These are phyloP conservation scores for Conger conger DNA, from an alignment of 2,113 vertebrate species.

Conservation along the genomic window DNA sequence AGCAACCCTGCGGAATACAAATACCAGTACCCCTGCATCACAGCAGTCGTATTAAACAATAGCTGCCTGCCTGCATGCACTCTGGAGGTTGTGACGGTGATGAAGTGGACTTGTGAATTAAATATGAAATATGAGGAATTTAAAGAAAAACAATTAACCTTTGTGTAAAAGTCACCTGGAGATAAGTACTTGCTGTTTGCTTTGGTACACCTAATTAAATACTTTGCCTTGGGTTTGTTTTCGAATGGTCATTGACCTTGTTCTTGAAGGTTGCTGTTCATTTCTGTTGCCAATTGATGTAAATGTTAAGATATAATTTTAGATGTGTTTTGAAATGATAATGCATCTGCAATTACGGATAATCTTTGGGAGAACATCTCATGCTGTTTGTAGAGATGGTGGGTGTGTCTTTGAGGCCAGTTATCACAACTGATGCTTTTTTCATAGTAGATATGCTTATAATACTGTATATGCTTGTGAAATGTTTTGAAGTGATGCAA, in stretches of 20 bases:
- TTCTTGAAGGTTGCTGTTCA: not conserved
- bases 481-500: not conserved
- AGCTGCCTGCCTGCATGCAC: too few relatives aligned
- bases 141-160: too few relatives aligned
- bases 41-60: too few relatives aligned
- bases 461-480: too few relatives aligned
- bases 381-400: not conserved
- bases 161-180: not conserved
- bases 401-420: not conserved
- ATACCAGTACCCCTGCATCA: too few relatives aligned
- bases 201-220: not conserved
- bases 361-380: not conserved
- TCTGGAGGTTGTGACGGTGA: not conserved
- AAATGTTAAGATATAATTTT: not conserved
- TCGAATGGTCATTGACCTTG: not conserved
- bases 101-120: not conserved
- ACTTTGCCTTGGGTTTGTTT: not conserved
- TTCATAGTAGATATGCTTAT: not conserved
- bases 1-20: too few relatives aligned
- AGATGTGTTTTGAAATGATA: not conserved
- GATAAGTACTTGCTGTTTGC: not conserved
- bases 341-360: too few relatives aligned
- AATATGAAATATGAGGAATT: too few relatives aligned
- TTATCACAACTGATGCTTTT: not conserved
- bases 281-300: not conserved